These are phyloP conservation scores for Cynaeus angustus DNA, from an alignment of 2,888 invertebrate genomes.

Conservation along the genomic window DNA sequence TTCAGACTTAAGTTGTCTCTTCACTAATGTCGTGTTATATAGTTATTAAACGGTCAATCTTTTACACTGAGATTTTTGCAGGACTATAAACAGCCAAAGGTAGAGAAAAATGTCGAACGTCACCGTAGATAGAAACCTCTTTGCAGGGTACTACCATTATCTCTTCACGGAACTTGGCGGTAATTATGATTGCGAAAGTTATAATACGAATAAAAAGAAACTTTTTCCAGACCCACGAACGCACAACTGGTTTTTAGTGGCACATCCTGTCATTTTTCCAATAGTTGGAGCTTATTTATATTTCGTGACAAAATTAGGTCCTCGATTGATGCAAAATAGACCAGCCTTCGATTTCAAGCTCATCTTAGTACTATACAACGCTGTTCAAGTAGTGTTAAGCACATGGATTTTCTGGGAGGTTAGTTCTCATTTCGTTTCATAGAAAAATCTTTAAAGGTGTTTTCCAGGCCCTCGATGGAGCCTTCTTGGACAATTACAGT, in stretches of 20 bases:
- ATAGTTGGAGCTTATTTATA: constrained; percentile 80
- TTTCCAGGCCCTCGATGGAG: constrained; percentile 81
- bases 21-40: too few relatives aligned
- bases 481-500: constrained; percentile 89
- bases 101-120: constrained; percentile 63
- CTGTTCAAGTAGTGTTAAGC: constrained; percentile 88
- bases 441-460: background rate
- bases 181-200: constrained; percentile 10
- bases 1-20: too few relatives aligned
- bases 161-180: constrained; percentile 38
- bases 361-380: constrained; percentile 88
- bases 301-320: constrained; percentile 85
- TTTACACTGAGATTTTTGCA: constrained; percentile 31
- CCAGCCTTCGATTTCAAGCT: constrained; percentile 87
- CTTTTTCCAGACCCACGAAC: constrained; percentile 75
- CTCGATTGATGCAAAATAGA: constrained; percentile 87
- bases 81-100: constrained; percentile 21
- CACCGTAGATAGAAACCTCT: constrained; percentile 73
- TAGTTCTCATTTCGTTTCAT: constrained; percentile 54
- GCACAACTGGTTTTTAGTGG: constrained; percentile 81
- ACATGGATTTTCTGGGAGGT: constrained; percentile 87
- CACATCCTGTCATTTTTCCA: constrained; percentile 79
- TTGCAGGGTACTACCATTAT: constrained; percentile 24
- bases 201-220: constrained; percentile 2
- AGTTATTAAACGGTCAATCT: background rate